Base-by-base conservation (phyloP, 2,888 invertebrate species). In the Synanthedon myopaeformis region DNA sequence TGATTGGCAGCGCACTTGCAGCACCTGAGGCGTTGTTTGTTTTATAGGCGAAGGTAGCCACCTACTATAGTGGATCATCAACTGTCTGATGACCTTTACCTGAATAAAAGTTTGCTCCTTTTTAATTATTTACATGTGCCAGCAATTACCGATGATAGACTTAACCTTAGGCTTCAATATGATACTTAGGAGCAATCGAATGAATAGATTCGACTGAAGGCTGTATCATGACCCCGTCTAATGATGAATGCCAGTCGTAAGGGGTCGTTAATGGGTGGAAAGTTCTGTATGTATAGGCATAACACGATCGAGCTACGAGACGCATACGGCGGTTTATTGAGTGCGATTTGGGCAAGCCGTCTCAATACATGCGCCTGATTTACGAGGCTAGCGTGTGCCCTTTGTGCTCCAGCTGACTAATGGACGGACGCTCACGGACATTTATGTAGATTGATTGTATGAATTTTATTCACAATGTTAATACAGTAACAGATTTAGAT, bases 381-480 rank as follows among this genome's bases (percentile, higher is more conserved):
- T 87, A 87, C 87, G 87, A 83, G 83, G 80, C 74, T 81, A 82
- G 79, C 86, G 86, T 83, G 87, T 83, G 87, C 84, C 85, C 86
- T 86, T 87, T 87, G 86, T 87, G 73, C 85, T 83, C 78, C 66
- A 70, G 68, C 81, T 86, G 79, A 87, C 85, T 87, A 87, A 87
- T 87, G 87, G 85, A 85, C 85, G 80, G 81, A 82, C 86, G 86
- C 84, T 84, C 86, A 86, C 80, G 82, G 85, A 87, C 87, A 84
- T 86, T 87, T 87, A 86, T 87, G 86, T 87, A 86, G 87, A 87
- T 86, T 87, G 86, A 87, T 87, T 86, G 86, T 85, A 86, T 87
- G 76, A 87, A 87, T 87, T 87, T 87, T 86, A 87, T 87, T 86
- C 86, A 87, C 86, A 84, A 86, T 86, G 87, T 86, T 87, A 86